phyloP scores from a whole-genome alignment of 2,797 vertebrate species.

The Atherinosoma microstoma region DNA sequence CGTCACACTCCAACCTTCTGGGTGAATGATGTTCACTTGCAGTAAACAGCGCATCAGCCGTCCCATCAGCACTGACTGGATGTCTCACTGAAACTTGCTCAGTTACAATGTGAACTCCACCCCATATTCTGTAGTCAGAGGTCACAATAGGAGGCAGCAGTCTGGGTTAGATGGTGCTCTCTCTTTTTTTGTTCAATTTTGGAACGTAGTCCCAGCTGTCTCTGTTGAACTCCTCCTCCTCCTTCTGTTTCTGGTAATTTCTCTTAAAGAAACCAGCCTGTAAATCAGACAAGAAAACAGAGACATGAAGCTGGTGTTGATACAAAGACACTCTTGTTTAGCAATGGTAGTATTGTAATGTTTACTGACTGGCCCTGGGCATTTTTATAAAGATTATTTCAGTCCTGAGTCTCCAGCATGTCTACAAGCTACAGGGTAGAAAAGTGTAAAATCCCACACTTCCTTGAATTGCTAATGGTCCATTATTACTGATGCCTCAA shows the following conservation, averaged over 20 bases:
- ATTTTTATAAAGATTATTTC: too few species aligned
- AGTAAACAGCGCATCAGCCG: background rate
- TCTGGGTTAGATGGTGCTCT: slow-evolving; percentile 66
- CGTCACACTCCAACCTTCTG: background rate
- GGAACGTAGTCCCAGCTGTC: slow-evolving; percentile 93
- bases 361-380: background rate
- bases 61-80: background rate
- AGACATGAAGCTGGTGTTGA: background rate
- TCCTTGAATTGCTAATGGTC: too few species aligned
- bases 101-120: slow-evolving; percentile 21
- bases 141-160: slow-evolving; percentile 4
- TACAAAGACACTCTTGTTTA: too few species aligned
- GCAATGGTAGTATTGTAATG: background rate
- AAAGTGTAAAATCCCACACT: too few species aligned
- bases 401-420: too few species aligned
- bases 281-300: slow-evolving; percentile 8
- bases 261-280: slow-evolving; percentile 97
- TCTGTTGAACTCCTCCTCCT: slow-evolving; percentile 76
- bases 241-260: slow-evolving; percentile 76
- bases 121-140: slow-evolving; percentile 22
- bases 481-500: too few species aligned
- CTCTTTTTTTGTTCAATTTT: slow-evolving; percentile 72
- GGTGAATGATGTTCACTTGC: background rate
- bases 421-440: too few species aligned
- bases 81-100: slow-evolving; percentile 18